Base-by-base conservation (phyloP, 1,140 invertebrate species). In the Panonychus citri region DNA sequence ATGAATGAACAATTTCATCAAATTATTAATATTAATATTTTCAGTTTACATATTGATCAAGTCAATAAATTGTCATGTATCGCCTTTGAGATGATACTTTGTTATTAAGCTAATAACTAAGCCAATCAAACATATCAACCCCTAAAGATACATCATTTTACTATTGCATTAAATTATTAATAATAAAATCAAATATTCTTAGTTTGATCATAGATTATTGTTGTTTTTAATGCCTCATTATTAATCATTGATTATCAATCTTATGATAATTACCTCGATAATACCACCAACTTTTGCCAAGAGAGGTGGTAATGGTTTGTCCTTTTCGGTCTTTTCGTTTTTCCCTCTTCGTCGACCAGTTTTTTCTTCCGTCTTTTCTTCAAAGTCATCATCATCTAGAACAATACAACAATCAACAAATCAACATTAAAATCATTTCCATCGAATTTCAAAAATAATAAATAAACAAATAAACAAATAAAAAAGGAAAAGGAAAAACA, bases 251-350 rank as follows among this genome's bases (percentile, higher is more conserved):
- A 21, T 3, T 19, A 15, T 3, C 12, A 49, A 49, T 3, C n/a
- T n/a, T n/a, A 49, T 12, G 17, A 43, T 25, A 55, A 66, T 62
- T 67, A 82, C 89, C 75, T 98, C 94, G 72, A 98, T 95, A 66
- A 95, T 96, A 54, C 93, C 93, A 61, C 91, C 91, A 46, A 97
- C 93, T 62, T 90, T 74, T 1, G 94, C 90, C 60, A 99, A 73
- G 1, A 99, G 71, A 1, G 95, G 93, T 0, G 95, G 95, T 55
- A 99, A 68, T 3, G 91, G 90, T 55, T 85, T 71, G 69, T 94
- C 88, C 55, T 85, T 82, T 65, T 95, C 91, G 64, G 85, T 83
- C 56, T 81, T 78, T 34, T 81, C 75, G 15, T 68, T 67, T 64
- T 88, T 82, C 54, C 85, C 73, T 42, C 85, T 77, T 56, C 86